These are phyloP conservation scores for Vanessa tameamea DNA, from an alignment of 1,140 invertebrate genomes.

Conservation along the genomic window DNA sequence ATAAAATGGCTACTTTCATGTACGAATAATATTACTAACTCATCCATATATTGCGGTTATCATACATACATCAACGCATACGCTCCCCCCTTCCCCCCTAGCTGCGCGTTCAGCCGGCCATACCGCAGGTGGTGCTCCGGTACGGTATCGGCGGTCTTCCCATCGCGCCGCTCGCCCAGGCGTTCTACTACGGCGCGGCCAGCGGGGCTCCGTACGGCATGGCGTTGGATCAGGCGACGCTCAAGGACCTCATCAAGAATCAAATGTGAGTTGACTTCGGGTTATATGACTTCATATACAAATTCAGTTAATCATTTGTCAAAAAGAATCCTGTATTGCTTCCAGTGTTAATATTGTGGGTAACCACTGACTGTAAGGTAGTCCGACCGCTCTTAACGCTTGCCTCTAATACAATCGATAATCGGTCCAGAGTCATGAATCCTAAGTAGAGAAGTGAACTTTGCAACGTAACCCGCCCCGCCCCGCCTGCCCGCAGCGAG, in stretches of 20 bases:
- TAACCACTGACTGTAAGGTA: too few species aligned
- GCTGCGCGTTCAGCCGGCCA: slow-evolving; percentile 60
- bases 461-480: too few species aligned
- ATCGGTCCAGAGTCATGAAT: too few species aligned
- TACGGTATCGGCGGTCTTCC: slow-evolving; percentile 49
- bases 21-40: neutral
- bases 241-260: slow-evolving; percentile 90
- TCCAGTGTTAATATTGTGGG: too few species aligned
- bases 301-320: too few species aligned
- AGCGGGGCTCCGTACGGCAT: slow-evolving; percentile 75
- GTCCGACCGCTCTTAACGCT: too few species aligned
- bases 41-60: slow-evolving; percentile 16
- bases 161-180: slow-evolving; percentile 60
- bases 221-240: slow-evolving; percentile 78
- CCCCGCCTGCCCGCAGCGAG: slow-evolving; percentile 87
- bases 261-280: slow-evolving; percentile 86
- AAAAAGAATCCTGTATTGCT: too few species aligned
- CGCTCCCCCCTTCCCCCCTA: slow-evolving; percentile 34
- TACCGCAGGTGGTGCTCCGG: slow-evolving; percentile 66
- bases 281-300: neutral
- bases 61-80: slow-evolving; percentile 3
- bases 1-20: neutral
- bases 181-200: slow-evolving; percentile 74
- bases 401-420: too few species aligned
- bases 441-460: too few species aligned